Base-by-base conservation (phyloP, 2,797 vertebrate genomes). In the Taeniopygia guttata region DNA sequence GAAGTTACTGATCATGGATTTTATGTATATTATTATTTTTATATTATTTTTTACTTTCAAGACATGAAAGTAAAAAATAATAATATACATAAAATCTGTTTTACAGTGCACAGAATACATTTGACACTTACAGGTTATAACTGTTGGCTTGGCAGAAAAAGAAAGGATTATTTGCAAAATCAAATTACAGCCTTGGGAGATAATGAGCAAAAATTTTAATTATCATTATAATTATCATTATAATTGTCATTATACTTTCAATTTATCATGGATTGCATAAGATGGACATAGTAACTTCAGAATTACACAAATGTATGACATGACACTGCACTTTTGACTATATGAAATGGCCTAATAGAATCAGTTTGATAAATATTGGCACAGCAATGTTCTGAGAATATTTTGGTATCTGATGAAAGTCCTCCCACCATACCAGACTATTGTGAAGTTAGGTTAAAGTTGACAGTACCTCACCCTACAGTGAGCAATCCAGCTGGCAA, bases 351-450 rank as follows among this genome's bases (percentile, higher is more conserved):
- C 11, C 8, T 60, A 32, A 77, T 22, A 17, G 2, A 84, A 51
- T 27, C 4, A 72, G 45, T 60, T 19, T 63, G 38, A 60, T 20
- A 59, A 77, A 38, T 34, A 32, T 15, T 9, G 13, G 64, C 58
- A 48, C 14, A 59, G 27, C 11, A 38, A 30, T 0, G 0, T 45
- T 55, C 26, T 72, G 49, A 89, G 13, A 60, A 12, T 56, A 70
- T 38, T 86, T 75, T 56, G 21, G 10, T 36, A 30, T 7, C 30
- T 48, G 29, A 34, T 80, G 42, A 69, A 90, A 83, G 8, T 2
- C 9, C 4, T 84, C 6, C 34, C 0, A 0, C 13, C 27, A 16
- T 8, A 55, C 3, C 38, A 73, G 9, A 15, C 30, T 68, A 32
- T 30, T 26, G 12, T 15, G 38, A 90, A 43, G 3, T 63, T 29